A percentile compares a stretch with the other conserved stretches of the same genome.
Evolutionary conservation across 1,140 invertebrate species (phyloP).

Genomic region (Drosophila bocqueti): DNA sequence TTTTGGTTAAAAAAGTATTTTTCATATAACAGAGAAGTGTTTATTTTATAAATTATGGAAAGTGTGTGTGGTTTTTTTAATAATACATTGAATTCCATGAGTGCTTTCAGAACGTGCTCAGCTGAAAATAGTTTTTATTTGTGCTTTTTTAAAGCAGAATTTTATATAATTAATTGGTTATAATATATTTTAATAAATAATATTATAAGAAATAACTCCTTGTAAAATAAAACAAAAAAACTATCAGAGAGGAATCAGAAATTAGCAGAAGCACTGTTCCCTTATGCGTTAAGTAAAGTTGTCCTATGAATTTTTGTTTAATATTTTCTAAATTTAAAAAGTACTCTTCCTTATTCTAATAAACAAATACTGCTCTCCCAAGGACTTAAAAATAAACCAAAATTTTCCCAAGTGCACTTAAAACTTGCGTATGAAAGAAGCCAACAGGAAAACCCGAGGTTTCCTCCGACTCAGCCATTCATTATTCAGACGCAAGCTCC

Average conservation of each 20-base stretch:
- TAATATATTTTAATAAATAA: background rate
- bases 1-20: background rate
- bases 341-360: background rate
- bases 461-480: slow-evolving; percentile 42
- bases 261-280: background rate
- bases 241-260: background rate
- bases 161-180: background rate
- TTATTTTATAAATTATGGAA: background rate
- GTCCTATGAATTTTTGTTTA: background rate
- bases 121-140: background rate
- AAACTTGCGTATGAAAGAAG: slow-evolving; percentile 31
- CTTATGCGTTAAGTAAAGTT: background rate
- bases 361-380: too few relatives aligned
- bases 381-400: fast-evolving
- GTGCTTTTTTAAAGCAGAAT: background rate
- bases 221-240: background rate
- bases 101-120: too few relatives aligned
- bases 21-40: too few relatives aligned
- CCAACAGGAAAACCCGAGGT: slow-evolving; percentile 31
- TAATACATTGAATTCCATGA: background rate
- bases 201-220: background rate
- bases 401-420: slow-evolving; percentile 12
- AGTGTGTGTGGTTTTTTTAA: background rate
- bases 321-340: background rate
- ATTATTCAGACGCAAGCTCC: slow-evolving; percentile 48